Conservation (phyloP, 2,113 vertebrate species). For the Eulemur rufifrons region DNA sequence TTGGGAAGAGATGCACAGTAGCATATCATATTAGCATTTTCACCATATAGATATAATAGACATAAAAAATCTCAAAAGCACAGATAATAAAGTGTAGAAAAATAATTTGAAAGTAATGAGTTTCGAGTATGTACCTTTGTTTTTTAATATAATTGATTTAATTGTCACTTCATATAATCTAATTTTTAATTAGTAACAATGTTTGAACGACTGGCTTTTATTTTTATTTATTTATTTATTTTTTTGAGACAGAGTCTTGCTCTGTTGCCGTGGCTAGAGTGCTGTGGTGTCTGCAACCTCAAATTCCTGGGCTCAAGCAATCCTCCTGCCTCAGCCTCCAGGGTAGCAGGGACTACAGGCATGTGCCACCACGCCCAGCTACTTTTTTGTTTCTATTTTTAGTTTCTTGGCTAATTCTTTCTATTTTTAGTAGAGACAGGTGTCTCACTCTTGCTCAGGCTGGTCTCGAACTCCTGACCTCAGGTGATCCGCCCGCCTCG, state of each 20-base stretch:
- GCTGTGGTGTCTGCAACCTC: too few relatives aligned
- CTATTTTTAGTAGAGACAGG: too few relatives aligned
- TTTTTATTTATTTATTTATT: background rate
- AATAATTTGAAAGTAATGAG: constrained; percentile 23
- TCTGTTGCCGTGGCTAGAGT: too few relatives aligned
- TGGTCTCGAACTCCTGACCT: too few relatives aligned
- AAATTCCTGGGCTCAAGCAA: too few relatives aligned
- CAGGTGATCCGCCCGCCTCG: too few relatives aligned
- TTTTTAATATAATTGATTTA: constrained; percentile 9
- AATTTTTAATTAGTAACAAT: background rate
- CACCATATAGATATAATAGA: background rate
- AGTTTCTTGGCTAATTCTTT: too few relatives aligned
- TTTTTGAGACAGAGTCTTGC: too few relatives aligned
- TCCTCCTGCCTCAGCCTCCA: too few relatives aligned
- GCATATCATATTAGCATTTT: background rate
- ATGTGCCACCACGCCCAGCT: too few relatives aligned
- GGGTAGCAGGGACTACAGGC: too few relatives aligned
- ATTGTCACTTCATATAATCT: background rate
- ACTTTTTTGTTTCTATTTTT: background rate
- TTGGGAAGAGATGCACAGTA: background rate
- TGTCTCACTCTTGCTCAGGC: too few relatives aligned
- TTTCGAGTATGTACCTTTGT: background rate
- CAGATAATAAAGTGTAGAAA: background rate
- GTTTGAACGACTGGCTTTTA: constrained; percentile 21
- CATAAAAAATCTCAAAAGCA: background rate